A percentile compares a stretch with the other conserved stretches of the same genome.
phyloP scores from a whole-genome alignment of 2,113 vertebrate species.

The Grantiella picta region DNA sequence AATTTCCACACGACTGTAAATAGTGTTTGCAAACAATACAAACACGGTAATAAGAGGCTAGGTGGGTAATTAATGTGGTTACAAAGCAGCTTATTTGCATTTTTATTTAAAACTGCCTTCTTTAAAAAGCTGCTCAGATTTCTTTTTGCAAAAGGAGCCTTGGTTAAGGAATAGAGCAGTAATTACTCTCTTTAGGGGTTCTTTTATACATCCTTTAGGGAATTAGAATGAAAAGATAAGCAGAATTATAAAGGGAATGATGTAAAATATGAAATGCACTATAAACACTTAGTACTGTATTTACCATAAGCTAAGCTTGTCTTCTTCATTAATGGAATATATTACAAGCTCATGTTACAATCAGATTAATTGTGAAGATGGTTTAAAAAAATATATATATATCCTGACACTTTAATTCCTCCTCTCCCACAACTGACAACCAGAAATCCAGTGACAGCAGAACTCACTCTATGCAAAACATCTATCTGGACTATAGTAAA shows the following conservation, averaged over 20 bases:
- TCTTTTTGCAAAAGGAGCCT: constrained; percentile 83
- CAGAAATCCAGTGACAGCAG: not conserved
- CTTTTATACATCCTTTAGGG: constrained; percentile 88
- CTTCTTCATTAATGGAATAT: constrained; percentile 78
- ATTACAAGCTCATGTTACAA: constrained; percentile 68
- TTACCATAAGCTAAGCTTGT: constrained; percentile 78
- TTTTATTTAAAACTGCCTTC: constrained; percentile 89
- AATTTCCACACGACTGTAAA: constrained; percentile 90
- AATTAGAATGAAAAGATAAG: constrained; percentile 93
- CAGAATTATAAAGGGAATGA: constrained; percentile 98
- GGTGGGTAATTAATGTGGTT: constrained; percentile 97
- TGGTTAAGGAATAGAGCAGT: constrained; percentile 85
- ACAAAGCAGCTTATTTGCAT: constrained; percentile 99
- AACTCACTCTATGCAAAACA: not conserved
- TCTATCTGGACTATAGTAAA: not conserved
- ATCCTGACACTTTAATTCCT: constrained; percentile 32
- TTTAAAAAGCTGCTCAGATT: constrained; percentile 88
- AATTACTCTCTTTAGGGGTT: constrained; percentile 90
- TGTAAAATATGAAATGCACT: constrained; percentile 88
- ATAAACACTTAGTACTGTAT: constrained; percentile 82
- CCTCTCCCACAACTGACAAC: not conserved
- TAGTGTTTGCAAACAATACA: constrained; percentile 93
- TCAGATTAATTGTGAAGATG: constrained; percentile 63
- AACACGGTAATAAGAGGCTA: constrained; percentile 94
- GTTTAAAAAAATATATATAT: not conserved